These are phyloP conservation scores for Caenorhabditis panamensis DNA, from an alignment of 2,888 invertebrate genomes.

Conservation along the genomic window DNA sequence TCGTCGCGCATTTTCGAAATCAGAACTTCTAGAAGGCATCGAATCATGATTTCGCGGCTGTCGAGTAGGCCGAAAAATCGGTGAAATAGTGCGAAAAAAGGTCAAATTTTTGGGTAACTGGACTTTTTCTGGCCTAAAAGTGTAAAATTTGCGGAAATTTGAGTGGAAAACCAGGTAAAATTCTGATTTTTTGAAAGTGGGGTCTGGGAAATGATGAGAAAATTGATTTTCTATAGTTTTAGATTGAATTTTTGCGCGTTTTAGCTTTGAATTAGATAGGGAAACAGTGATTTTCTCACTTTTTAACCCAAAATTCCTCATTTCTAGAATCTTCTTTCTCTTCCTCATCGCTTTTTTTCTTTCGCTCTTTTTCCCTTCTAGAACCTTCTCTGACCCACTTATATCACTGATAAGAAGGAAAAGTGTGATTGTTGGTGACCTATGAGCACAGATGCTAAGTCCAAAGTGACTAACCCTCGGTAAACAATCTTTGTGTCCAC, in stretches of 20 bases:
- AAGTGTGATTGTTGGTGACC: no score
- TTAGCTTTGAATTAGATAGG: background rate
- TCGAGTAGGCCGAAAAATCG: background rate
- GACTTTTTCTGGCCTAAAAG: background rate
- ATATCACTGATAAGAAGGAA: conserved; percentile 10
- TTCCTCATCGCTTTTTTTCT: no score
- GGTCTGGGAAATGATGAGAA: no score
- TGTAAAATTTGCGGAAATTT: no score
- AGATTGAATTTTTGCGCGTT: no score
- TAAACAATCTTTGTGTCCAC: background rate
- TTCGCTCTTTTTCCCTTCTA: no score
- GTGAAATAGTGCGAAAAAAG: no score
- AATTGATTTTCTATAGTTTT: no score
- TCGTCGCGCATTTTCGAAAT: conserved; percentile 31
- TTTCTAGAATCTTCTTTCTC: background rate
- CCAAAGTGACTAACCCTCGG: background rate
- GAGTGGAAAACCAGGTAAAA: background rate
- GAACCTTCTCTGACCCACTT: no score
- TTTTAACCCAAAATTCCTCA: background rate
- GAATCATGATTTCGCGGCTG: conserved; percentile 6
- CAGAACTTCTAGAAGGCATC: conserved; percentile 4
- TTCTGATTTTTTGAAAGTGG: no score
- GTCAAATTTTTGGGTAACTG: background rate
- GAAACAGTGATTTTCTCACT: background rate
- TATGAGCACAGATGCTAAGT: background rate